These are phyloP conservation scores for Cephus runcator DNA, from an alignment of 2,888 invertebrate genomes.

Conservation along the genomic window DNA sequence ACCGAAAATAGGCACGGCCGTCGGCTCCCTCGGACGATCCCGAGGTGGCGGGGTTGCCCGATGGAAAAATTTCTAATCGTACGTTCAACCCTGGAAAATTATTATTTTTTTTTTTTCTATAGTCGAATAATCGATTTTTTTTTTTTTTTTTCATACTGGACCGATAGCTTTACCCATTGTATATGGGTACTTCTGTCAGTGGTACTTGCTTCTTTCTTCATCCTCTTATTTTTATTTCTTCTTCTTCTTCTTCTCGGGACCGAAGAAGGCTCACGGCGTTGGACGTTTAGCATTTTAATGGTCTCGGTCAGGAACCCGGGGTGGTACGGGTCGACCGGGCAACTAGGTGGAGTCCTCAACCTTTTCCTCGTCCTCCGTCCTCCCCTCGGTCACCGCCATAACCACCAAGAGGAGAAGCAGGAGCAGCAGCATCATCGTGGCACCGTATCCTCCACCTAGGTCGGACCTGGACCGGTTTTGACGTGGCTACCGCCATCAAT, in stretches of 20 bases:
- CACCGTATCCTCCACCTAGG: constrained; percentile 23
- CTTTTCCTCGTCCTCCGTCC: constrained; percentile 5
- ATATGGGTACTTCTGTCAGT: neutral
- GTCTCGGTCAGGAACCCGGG: constrained; percentile 28
- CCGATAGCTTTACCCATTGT: neutral
- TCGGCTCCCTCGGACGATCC: constrained; percentile 5
- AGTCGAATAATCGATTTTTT: neutral
- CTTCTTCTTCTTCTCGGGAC: neutral
- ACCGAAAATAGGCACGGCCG: constrained; percentile 54
- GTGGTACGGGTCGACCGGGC: constrained; percentile 23
- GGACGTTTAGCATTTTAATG: constrained; percentile 52
- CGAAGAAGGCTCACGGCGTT: constrained; percentile 35
- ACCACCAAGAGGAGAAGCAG: neutral
- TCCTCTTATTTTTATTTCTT: constrained; percentile 1
- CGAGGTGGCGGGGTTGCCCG: neutral
- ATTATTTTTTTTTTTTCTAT: neutral
- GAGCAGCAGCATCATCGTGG: constrained; percentile 2
- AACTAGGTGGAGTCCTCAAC: constrained; percentile 23
- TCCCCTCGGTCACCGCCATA: constrained; percentile 13
- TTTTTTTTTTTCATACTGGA: neutral
- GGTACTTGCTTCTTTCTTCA: neutral
- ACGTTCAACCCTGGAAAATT: neutral
- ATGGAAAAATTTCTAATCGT: neutral
- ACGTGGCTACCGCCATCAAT: constrained; percentile 53
- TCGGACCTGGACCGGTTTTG: constrained; percentile 52